A percentile compares a stretch with the other conserved stretches of the same genome.
These are phyloP conservation scores for Polydrusus pterygomalis DNA, from an alignment of 2,888 invertebrate species.

Conservation along the genomic window DNA sequence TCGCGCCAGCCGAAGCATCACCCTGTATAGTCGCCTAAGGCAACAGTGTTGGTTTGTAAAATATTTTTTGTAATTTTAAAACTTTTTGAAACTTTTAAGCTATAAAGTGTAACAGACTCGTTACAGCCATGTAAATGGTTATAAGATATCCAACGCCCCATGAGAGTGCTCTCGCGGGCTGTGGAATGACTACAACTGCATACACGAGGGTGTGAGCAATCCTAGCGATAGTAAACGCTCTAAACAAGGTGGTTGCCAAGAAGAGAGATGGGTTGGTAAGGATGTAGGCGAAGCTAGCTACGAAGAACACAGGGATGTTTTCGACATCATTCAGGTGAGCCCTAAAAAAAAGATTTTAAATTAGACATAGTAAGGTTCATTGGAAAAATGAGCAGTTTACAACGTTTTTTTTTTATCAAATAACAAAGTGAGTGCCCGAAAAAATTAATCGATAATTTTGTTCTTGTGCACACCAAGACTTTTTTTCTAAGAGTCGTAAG, in stretches of 20 bases:
- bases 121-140: slow-evolving; percentile 65
- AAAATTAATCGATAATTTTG: too few species aligned
- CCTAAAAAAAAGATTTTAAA: slow-evolving; percentile 68
- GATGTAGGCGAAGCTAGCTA: slow-evolving; percentile 76
- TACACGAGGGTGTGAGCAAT: slow-evolving; percentile 65
- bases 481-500: too few species aligned
- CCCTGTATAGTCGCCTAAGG: too few species aligned
- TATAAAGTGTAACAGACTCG: slow-evolving; percentile 26
- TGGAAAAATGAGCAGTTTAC: too few species aligned
- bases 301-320: slow-evolving; percentile 79
- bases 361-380: too few species aligned
- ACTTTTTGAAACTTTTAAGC: background rate
- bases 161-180: slow-evolving; percentile 64
- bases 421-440: too few species aligned
- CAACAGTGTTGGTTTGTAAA: background rate
- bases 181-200: slow-evolving; percentile 63
- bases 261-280: slow-evolving; percentile 74
- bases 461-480: too few species aligned
- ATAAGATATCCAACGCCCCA: slow-evolving; percentile 61
- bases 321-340: slow-evolving; percentile 82
- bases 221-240: slow-evolving; percentile 60
- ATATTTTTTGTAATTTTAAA: background rate
- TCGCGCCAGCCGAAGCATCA: too few species aligned
- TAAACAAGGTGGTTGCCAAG: slow-evolving; percentile 70
- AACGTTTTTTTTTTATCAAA: too few species aligned